Conservation (phyloP, 2,888 invertebrate genomes). For the Luffia ferchaultella region DNA sequence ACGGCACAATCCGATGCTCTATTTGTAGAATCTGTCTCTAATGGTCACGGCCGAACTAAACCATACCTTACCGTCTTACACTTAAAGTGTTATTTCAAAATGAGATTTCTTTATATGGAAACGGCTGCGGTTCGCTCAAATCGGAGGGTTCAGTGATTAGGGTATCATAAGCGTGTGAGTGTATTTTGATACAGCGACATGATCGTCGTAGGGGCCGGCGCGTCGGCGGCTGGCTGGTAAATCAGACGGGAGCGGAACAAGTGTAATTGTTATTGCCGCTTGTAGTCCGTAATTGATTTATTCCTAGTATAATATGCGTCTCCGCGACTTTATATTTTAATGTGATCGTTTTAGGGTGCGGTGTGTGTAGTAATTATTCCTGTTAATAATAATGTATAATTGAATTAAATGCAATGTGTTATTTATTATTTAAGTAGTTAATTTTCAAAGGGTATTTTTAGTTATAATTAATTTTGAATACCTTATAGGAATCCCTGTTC, state of each 20-base stretch:
- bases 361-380: too few relatives aligned
- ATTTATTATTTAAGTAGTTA: too few relatives aligned
- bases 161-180: conserved; percentile 46
- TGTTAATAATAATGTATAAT: too few relatives aligned
- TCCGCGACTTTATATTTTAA: too few relatives aligned
- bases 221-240: too few relatives aligned
- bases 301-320: conserved; percentile 20
- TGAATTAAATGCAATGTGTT: too few relatives aligned
- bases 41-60: background rate
- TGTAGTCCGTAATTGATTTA: conserved; percentile 50
- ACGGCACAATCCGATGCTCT: conserved; percentile 25
- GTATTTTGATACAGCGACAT: conserved; percentile 41
- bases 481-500: too few relatives aligned
- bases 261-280: conserved; percentile 48
- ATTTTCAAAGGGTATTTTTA: too few relatives aligned
- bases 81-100: background rate
- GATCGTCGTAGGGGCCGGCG: conserved; percentile 25
- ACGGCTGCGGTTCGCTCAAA: conserved; percentile 22
- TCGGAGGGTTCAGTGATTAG: conserved; percentile 47
- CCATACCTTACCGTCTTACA: background rate
- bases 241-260: conserved; percentile 31
- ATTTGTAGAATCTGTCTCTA: conserved; percentile 25
- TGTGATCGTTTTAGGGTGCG: too few relatives aligned
- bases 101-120: background rate
- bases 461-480: too few relatives aligned